These are phyloP conservation scores for Pygmarrhopalites habei DNA, from an alignment of 1,140 invertebrate species.

Conservation along the genomic window DNA sequence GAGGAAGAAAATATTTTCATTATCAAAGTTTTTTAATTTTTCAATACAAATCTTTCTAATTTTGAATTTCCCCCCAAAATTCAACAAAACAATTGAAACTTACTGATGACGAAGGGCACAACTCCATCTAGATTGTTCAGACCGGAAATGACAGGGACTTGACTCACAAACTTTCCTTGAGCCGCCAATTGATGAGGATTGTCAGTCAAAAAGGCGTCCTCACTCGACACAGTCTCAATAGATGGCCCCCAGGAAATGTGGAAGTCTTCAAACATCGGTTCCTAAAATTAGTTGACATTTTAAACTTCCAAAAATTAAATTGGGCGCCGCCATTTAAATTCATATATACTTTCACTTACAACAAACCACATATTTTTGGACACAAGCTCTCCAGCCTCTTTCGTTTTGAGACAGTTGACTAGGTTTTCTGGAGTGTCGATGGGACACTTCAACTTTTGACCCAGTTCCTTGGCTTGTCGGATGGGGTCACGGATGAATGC, in stretches of 20 bases:
- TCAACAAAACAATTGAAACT: not conserved
- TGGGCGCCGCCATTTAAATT: too few relatives aligned
- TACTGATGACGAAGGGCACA: not conserved
- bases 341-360: not conserved
- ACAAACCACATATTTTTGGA: not conserved
- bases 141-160: too few relatives aligned
- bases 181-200: too few relatives aligned
- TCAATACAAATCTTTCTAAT: not conserved
- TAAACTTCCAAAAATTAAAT: not conserved
- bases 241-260: not conserved
- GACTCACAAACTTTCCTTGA: too few relatives aligned
- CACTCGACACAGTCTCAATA: not conserved
- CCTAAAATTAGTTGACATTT: not conserved
- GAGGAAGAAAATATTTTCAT: too few relatives aligned
- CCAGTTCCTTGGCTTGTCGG: slow-evolving; percentile 20
- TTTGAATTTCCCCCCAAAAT: not conserved
- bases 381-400: slow-evolving; percentile 5
- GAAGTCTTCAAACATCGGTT: not conserved
- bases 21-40: not conserved
- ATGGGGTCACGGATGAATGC: slow-evolving; percentile 20
- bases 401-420: slow-evolving; percentile 20
- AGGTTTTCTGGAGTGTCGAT: slow-evolving; percentile 13
- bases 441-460: slow-evolving; percentile 17
- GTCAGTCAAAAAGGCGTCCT: not conserved
- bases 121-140: too few relatives aligned